These are phyloP conservation scores for Dicrurus megarhynchus DNA, from an alignment of 2,113 vertebrate genomes.

Conservation along the genomic window DNA sequence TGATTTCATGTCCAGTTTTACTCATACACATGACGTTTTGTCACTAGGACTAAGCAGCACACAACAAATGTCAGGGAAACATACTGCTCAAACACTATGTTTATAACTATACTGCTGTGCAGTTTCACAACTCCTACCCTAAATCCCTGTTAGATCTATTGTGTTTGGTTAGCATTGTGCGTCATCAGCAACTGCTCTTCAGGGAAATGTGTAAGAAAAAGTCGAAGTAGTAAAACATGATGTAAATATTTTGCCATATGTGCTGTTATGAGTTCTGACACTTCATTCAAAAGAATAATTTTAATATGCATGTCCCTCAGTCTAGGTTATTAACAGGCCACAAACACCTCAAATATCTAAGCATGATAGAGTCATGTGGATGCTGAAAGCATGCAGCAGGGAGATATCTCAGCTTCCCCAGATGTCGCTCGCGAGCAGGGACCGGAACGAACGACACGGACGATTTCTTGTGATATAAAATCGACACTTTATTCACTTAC, in stretches of 20 bases:
- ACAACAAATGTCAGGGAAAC: background rate
- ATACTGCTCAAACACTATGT: background rate
- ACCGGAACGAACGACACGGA: too few species aligned
- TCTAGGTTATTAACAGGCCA: background rate
- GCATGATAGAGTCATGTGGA: background rate
- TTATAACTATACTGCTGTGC: background rate
- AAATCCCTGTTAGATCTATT: background rate
- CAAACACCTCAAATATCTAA: background rate
- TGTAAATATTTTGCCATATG: background rate
- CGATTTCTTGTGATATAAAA: too few species aligned
- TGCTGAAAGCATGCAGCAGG: too few species aligned
- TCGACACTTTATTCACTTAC: too few species aligned
- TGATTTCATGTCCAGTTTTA: background rate
- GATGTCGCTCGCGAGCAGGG: too few species aligned
- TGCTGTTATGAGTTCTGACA: background rate
- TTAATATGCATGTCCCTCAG: background rate
- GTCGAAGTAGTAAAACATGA: background rate
- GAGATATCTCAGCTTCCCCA: too few species aligned
- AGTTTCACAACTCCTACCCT: background rate
- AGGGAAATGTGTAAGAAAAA: background rate
- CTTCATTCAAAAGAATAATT: background rate
- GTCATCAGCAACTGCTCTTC: background rate
- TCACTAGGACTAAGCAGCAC: background rate
- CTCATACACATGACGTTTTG: rapidly evolving
- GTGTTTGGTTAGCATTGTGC: background rate